These are phyloP conservation scores for Typhlichthys eigenmanni DNA, from an alignment of 2,797 vertebrate species.

Conservation along the genomic window DNA sequence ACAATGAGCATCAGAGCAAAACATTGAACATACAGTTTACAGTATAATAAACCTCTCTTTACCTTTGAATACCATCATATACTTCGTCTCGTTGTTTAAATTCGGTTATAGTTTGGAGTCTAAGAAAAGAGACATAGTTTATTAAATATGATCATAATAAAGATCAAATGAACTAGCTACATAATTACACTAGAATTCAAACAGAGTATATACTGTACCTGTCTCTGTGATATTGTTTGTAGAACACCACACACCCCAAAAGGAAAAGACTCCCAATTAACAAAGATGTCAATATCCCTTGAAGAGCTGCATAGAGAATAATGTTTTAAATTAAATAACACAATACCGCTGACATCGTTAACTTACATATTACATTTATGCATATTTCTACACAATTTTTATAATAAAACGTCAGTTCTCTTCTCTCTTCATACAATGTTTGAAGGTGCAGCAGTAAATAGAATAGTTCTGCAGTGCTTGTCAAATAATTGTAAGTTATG, in stretches of 20 bases:
- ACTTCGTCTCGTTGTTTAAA: not conserved
- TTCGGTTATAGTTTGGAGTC: not conserved
- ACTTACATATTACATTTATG: too few relatives aligned
- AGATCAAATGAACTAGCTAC: not conserved
- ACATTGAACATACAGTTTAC: not conserved
- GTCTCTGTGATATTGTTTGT: conserved; percentile 18
- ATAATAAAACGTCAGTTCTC: too few relatives aligned
- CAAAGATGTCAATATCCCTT: conserved; percentile 4
- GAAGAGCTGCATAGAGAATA: conserved; percentile 14
- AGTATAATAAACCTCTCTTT: not conserved
- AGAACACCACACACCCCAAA: conserved; percentile 11
- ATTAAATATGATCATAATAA: not conserved
- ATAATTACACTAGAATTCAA: not conserved
- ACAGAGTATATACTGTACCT: conserved; percentile 37
- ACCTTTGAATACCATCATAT: not conserved
- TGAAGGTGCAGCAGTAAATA: too few relatives aligned
- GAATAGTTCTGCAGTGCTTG: too few relatives aligned
- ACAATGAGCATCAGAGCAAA: not conserved
- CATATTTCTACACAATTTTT: too few relatives aligned
- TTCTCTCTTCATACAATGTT: too few relatives aligned
- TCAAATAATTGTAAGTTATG: too few relatives aligned
- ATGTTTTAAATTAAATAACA: not conserved
- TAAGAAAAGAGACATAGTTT: not conserved
- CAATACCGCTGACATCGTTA: too few relatives aligned
- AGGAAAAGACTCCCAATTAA: conserved; percentile 12